Evolutionary conservation across 2,113 vertebrate species (phyloP), one percentile per base, ranked within the genome.

Genomic region (Antechinus flavipes): DNA sequence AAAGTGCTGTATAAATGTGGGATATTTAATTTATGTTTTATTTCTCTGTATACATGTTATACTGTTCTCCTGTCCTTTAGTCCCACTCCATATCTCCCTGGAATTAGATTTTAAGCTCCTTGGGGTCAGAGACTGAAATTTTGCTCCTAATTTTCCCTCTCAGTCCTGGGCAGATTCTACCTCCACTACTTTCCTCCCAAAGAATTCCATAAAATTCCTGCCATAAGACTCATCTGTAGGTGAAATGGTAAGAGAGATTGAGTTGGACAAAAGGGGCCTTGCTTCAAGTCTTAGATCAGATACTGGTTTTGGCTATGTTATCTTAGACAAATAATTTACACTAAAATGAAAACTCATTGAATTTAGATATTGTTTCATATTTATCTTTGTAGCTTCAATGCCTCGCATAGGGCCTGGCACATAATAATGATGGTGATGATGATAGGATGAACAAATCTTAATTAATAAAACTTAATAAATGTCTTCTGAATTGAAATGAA

Each of bases 81-180:
- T 9, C 10, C 0, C 50, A 52, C 1, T 0, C 30, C 3, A 14
- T 3, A 11, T 5, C 61, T 11, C 11, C 12, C 30, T 14, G 12
- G 11, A 30, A 1, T 35, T 68, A 12, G 12, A 68, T 68, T 68
- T 68, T 16, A 16, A 68, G 30, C 12, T 16, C 12, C 7, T 68
- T 16, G 0, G 61, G 4, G 27, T 11, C 30, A 68, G 30, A 12
- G 61, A 68, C 61, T 68, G 3, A 35, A 16, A 68, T 68, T 68
- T 68, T 68, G 61, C 16, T 1, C 30, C 30, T 35, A 35, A 35
- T 68, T 68, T 68, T 68, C 30, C 35, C 14, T 68, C 27, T 68
- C 30, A 16, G 9, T 30, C 27, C 10, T 9, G 12, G 50, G 53
- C 90, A 53, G 90, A n/a, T 91, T 22, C 12, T 8, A 35, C 16